Evolutionary conservation across 1,140 invertebrate genomes (phyloP).

Genomic region (Holcopasites calliopsidis): DNA sequence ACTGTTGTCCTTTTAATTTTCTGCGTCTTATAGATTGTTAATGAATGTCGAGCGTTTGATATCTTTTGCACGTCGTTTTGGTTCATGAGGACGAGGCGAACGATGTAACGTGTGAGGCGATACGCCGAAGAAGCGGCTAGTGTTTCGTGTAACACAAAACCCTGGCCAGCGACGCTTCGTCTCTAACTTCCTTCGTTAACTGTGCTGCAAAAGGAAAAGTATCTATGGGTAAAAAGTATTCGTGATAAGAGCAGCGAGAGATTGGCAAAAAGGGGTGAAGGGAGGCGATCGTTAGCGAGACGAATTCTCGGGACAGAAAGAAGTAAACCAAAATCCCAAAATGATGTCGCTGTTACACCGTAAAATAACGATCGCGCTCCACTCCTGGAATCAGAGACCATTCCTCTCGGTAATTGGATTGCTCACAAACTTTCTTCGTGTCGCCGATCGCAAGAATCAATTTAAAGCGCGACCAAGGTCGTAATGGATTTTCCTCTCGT

Average conservation of each 20-base stretch:
- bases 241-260: background rate
- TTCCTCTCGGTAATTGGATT: background rate
- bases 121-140: too few relatives aligned
- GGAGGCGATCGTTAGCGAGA: background rate
- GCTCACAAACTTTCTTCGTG: background rate
- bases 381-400: too few relatives aligned
- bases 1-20: too few relatives aligned
- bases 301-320: conserved; percentile 17
- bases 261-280: background rate
- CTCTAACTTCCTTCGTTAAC: conserved; percentile 30
- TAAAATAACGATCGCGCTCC: background rate
- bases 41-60: background rate
- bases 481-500: conserved; percentile 51
- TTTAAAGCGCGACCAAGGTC: conserved; percentile 15
- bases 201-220: conserved; percentile 6
- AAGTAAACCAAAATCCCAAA: background rate
- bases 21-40: too few relatives aligned
- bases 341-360: background rate
- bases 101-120: background rate
- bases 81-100: background rate
- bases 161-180: conserved; percentile 1
- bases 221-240: conserved; percentile 15
- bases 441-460: conserved; percentile 11
- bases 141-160: conserved; percentile 34
- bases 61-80: background rate